Base-by-base conservation (phyloP, 2,888 invertebrate species). In the Eupithecia exiguata region DNA sequence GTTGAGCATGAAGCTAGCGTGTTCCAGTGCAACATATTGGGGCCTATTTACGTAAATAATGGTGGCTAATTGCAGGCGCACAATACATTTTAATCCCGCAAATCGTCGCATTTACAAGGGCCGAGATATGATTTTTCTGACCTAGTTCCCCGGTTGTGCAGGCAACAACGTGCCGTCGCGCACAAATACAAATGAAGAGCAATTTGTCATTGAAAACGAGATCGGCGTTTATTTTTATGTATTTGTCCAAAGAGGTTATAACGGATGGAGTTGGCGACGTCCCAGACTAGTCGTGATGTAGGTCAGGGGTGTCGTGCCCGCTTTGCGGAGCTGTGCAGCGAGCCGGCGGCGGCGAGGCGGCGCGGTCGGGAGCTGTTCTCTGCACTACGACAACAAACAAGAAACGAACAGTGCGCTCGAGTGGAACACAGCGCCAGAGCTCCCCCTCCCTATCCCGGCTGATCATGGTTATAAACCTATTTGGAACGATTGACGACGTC, bases 291-390 rank as follows among this genome's bases (percentile, higher is more conserved):
- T 84, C 84, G 86, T 86, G 87, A 93, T 91, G 85, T 93, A 92
- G 93, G 93, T 93, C 93, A 93, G 91, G 89, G 87, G 87, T 89
- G 85, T 88, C 85, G 89, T 86, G 86, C 87, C 86, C 84, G 80
- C 87, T 90, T 87, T 82, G 84, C 84, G 79, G 82, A 84, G 85
- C 85, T 84, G 82, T 81, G 84, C 81, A 82, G 74, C 75, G 78
- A 76, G 79, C 76, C 80, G 74, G 49, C 30, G n/a, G n/a, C n/a
- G n/a, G n/a, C n/a, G n/a, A n/a, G n/a, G n/a, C n/a, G n/a, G n/a
- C n/a, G n/a, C n/a, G n/a, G n/a, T n/a, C 30, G 58, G 25, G n/a
- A 21, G 69, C 70, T 40, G 58, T 70, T 53, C 77, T 68, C 74
- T 68, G 74, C 68, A 69, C 53, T 74, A 72, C 74, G 76, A 77